Base-by-base conservation (phyloP, 1,140 invertebrate genomes). In the Heliconius eleuchia region DNA sequence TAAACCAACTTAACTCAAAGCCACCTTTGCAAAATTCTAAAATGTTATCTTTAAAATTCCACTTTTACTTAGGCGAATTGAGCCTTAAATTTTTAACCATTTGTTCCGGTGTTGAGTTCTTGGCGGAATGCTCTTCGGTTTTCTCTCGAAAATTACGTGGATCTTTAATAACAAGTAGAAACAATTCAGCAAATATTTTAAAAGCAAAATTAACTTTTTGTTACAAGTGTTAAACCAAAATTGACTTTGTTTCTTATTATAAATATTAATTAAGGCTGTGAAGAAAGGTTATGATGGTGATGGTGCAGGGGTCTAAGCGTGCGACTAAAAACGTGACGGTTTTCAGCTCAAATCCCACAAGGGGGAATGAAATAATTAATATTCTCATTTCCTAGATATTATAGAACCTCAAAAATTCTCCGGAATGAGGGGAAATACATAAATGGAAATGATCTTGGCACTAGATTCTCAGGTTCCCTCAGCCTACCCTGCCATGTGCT, bases 111-210 rank as follows among this genome's bases (percentile, higher is more conserved):
- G 34, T 37, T 55, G n/a, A 57, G 27, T 34, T 74, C 18, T 74
- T 74, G 50, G 30, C 9, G 60, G 57, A 34, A 74, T 52, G 18
- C 34, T 74, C 37, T 39, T 30, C 50, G 27, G 27, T 52, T 74
- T 30, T 27, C 34, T 34, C n/a, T 74, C 18, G 16, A n/a, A 57
- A 23, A 34, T 74, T 57, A 7, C 16, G 39, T 73, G 39, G 23
- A 73, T 39, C 39, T 46, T 73, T 73, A 73, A 73, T 73, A 73
- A 73, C 23, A 74, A 57, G 46, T 52, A 37, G 37, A 13, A 73
- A 73, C 39, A 74, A 57, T 74, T 52, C 37, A 34, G 55, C 50
- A 74, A 74, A 57, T 74, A 37, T 74, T 57, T 60, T 74, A 57
- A n/a, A 37, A 57, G 50, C 50, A 27, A 55, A 55, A 55, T 74